These are phyloP conservation scores for Papilio gigon DNA, from an alignment of 2,888 invertebrate species.

Conservation along the genomic window DNA sequence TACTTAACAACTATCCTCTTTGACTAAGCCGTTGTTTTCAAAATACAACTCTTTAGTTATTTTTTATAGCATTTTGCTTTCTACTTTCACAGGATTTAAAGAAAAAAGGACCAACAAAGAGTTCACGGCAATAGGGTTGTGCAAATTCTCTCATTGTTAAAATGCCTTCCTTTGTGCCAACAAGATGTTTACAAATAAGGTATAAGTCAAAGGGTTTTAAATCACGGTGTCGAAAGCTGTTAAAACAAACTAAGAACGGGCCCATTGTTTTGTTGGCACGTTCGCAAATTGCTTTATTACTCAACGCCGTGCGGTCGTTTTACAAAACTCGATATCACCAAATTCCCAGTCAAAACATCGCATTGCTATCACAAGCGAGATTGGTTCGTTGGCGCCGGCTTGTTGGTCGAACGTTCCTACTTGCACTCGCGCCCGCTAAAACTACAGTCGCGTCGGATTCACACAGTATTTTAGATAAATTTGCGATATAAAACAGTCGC, in stretches of 20 bases:
- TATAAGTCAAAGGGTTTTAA: slow-evolving; percentile 81
- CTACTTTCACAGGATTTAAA: slow-evolving; percentile 64
- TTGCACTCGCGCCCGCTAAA: slow-evolving; percentile 23
- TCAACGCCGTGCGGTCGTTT: slow-evolving; percentile 63
- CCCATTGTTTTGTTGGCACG: slow-evolving; percentile 79
- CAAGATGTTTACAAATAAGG: slow-evolving; percentile 79
- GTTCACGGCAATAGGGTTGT: slow-evolving; percentile 75
- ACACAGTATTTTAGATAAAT: slow-evolving; percentile 40
- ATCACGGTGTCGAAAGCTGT: slow-evolving; percentile 81
- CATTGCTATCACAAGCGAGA: slow-evolving; percentile 64
- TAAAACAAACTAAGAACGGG: slow-evolving; percentile 79
- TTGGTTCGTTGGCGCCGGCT: slow-evolving; percentile 21
- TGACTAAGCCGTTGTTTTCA: slow-evolving; percentile 1
- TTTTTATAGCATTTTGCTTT: slow-evolving; percentile 28
- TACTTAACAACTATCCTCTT: slow-evolving; percentile 1
- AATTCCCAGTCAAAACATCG: slow-evolving; percentile 78
- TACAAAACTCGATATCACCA: slow-evolving; percentile 75
- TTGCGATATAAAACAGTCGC: slow-evolving; percentile 48
- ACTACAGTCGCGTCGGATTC: slow-evolving; percentile 40
- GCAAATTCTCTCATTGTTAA: slow-evolving; percentile 72
- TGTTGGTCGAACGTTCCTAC: slow-evolving; percentile 21
- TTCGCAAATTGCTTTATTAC: slow-evolving; percentile 82
- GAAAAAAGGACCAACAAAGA: slow-evolving; percentile 65
- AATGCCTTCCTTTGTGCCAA: slow-evolving; percentile 74
- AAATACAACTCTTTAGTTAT: slow-evolving; percentile 7